Conservation (phyloP, 2,888 invertebrate species). For the Harmothoe impar region DNA sequence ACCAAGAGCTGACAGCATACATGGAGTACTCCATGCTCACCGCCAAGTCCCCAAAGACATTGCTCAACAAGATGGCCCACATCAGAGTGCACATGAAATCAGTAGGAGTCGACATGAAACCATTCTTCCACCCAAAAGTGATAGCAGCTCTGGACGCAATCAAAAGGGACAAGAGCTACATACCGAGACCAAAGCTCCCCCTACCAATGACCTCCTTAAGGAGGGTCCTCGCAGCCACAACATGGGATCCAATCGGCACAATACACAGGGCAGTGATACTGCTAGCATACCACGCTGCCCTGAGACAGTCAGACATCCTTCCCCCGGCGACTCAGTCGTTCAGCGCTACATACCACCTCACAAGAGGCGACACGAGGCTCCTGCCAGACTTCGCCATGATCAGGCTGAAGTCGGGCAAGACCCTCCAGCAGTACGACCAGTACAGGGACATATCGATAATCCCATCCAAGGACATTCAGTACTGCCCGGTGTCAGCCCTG, state of each 20-base stretch:
- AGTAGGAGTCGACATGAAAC: neutral
- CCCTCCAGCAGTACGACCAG: neutral
- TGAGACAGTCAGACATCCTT: neutral
- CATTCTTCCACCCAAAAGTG: too few relatives aligned
- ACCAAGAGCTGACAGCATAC: too few relatives aligned
- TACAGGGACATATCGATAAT: neutral
- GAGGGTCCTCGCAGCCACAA: neutral
- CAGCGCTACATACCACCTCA: too few relatives aligned
- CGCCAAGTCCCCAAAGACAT: too few relatives aligned
- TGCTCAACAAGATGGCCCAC: too few relatives aligned
- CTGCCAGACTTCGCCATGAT: too few relatives aligned
- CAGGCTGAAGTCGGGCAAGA: neutral
- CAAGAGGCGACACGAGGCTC: too few relatives aligned
- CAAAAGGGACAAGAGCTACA: too few relatives aligned
- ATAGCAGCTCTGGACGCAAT: too few relatives aligned
- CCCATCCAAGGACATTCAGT: neutral
- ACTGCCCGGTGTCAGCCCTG: neutral
- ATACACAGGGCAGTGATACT: neutral
- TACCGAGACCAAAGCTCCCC: too few relatives aligned
- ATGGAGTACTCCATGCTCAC: neutral
- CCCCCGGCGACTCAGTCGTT: neutral
- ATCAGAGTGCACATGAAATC: too few relatives aligned
- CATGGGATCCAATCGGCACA: neutral
- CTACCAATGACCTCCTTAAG: neutral
- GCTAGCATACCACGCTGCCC: neutral